Evolutionary conservation across 1,140 invertebrate genomes (phyloP).

Genomic region (Gonatopus flavifemur): DNA sequence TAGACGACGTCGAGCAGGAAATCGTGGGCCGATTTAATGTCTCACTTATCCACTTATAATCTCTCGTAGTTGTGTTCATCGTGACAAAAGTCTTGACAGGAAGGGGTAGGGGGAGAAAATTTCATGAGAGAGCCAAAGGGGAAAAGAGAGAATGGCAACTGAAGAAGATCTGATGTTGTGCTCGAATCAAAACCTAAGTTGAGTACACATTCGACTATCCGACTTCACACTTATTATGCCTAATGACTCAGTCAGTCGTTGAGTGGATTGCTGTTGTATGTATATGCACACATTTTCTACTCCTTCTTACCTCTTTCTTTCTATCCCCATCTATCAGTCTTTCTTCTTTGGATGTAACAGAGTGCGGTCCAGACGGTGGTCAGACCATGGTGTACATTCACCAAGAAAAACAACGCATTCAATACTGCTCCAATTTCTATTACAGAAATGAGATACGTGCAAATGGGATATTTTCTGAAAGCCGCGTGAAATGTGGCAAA

Average conservation of each 20-base stretch:
- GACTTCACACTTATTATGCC: constrained; percentile 26
- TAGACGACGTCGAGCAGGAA: constrained; percentile 3
- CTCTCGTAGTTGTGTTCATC: constrained; percentile 14
- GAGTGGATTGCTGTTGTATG: not conserved
- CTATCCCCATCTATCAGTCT: not conserved
- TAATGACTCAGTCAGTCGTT: constrained; percentile 27
- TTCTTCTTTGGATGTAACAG: not conserved
- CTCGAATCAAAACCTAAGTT: constrained; percentile 24
- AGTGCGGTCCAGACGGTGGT: constrained; percentile 23
- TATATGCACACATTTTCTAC: constrained; percentile 6
- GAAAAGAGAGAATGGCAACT: not conserved
- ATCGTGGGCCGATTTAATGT: constrained; percentile 29
- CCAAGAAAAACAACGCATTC: no score
- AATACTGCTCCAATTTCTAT: no score
- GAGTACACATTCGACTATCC: constrained; percentile 12
- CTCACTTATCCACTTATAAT: constrained; percentile 30
- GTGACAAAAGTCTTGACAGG: constrained; percentile 15
- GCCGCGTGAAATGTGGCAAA: no score
- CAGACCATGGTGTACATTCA: constrained; percentile 25
- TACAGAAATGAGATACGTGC: no score
- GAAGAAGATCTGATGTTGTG: not conserved
- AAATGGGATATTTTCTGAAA: no score
- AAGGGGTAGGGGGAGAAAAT: not conserved
- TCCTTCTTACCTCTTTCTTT: constrained; percentile 1
- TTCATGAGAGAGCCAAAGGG: constrained; percentile 3